These are phyloP conservation scores for Synanthedon vespiformis DNA, from an alignment of 2,888 invertebrate genomes.

Conservation along the genomic window DNA sequence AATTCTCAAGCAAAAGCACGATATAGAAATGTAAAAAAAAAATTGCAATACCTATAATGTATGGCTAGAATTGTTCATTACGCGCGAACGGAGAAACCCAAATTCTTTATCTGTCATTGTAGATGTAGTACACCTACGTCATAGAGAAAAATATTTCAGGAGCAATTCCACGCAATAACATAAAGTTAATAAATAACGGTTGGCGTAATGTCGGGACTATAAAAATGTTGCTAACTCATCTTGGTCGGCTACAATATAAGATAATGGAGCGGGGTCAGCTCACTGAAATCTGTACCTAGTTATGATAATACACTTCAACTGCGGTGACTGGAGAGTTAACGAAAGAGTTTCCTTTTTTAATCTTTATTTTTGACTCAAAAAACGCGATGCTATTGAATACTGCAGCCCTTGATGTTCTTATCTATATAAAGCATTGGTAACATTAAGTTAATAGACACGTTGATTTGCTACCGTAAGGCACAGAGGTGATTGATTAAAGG, in stretches of 20 bases:
- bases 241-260: constrained; percentile 27
- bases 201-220: constrained; percentile 15
- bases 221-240: constrained; percentile 42
- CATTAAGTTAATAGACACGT: too few species aligned
- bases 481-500: too few species aligned
- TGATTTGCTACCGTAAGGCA: too few species aligned
- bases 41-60: too few species aligned
- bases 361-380: background rate
- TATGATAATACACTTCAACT: constrained; percentile 40
- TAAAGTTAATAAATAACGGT: constrained; percentile 23
- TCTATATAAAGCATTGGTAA: too few species aligned
- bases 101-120: constrained; percentile 5
- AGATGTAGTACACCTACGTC: constrained; percentile 11
- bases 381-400: too few species aligned
- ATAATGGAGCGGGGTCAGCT: constrained; percentile 37
- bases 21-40: too few species aligned
- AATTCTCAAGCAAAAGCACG: too few species aligned
- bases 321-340: constrained; percentile 10
- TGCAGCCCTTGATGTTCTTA: too few species aligned
- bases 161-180: constrained; percentile 13
- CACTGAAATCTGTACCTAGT: constrained; percentile 38
- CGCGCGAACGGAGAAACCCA: background rate
- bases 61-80: background rate
- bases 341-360: background rate
- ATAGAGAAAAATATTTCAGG: constrained; percentile 4